These are phyloP conservation scores for Anolis apletophallus DNA, from an alignment of 2,797 vertebrate species.

Conservation along the genomic window DNA sequence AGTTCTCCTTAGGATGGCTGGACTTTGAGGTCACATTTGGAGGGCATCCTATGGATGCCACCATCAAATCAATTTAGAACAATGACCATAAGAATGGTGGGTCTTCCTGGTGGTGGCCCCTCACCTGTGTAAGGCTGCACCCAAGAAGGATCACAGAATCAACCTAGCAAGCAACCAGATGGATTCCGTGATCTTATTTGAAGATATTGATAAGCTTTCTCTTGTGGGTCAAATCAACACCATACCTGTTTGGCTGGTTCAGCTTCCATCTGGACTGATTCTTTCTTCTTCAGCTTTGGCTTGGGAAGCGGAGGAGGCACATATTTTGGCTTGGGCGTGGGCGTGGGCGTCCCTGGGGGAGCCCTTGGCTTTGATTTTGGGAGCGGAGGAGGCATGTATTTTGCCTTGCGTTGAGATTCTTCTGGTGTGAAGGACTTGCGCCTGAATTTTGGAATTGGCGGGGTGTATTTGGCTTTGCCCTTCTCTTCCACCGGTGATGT, in stretches of 20 bases:
- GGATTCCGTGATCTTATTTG: no score
- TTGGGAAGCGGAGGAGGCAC: constrained; percentile 24
- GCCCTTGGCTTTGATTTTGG: constrained; percentile 20
- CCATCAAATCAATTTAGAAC: no score
- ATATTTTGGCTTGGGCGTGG: constrained; percentile 10
- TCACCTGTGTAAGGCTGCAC: no score
- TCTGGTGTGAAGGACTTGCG: not conserved
- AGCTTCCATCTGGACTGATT: rapidly evolving
- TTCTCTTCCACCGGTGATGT: not conserved
- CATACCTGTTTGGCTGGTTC: constrained; percentile 13
- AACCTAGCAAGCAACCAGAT: no score
- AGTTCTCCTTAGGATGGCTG: not conserved
- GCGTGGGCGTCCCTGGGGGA: not conserved
- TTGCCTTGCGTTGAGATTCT: not conserved
- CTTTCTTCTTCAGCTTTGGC: not conserved
- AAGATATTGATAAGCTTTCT: not conserved
- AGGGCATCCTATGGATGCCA: no score
- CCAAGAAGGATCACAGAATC: no score
- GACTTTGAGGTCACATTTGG: not conserved
- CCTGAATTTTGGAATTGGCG: not conserved
- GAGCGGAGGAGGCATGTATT: not conserved
- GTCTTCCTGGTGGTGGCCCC: no score
- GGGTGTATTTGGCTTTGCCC: not conserved
- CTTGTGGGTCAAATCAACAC: not conserved
- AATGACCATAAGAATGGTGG: no score